Percentiles rank a stretch among this genome's conserved stretches.
Evolutionary conservation across 2,888 invertebrate genomes (phyloP).

Genomic region (Lasioglossum marginatum): DNA sequence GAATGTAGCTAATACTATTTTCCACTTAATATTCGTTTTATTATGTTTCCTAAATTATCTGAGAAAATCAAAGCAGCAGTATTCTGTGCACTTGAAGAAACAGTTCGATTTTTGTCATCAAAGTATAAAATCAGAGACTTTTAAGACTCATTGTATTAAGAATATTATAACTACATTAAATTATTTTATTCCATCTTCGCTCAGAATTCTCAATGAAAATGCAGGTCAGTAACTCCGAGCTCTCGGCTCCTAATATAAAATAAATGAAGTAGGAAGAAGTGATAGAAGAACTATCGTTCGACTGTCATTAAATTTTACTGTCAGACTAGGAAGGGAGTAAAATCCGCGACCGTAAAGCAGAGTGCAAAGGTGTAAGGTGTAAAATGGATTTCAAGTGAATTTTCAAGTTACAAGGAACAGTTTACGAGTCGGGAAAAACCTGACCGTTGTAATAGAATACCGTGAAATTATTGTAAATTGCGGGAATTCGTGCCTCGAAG

Average conservation of each 20-base stretch:
- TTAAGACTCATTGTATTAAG: neutral
- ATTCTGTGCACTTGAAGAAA: neutral
- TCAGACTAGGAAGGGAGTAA: neutral
- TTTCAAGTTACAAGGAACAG: neutral
- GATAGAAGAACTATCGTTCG: neutral
- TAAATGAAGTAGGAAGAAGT: neutral
- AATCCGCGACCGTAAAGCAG: neutral
- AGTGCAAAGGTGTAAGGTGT: neutral
- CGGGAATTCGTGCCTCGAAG: neutral
- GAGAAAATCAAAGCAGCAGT: too few relatives aligned
- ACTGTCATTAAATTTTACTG: constrained; percentile 1
- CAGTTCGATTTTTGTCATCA: neutral
- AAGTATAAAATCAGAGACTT: neutral
- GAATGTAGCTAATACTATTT: too few relatives aligned
- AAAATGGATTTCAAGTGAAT: constrained; percentile 1
- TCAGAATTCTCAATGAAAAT: neutral
- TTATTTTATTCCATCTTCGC: neutral
- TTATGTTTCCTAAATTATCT: too few relatives aligned
- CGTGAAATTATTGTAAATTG: neutral
- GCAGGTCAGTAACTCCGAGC: neutral
- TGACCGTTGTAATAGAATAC: neutral
- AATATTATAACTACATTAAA: neutral
- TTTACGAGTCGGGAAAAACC: neutral
- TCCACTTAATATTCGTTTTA: too few relatives aligned
- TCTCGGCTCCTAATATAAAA: neutral